Evolutionary conservation across 2,113 vertebrate species (phyloP), one percentile per base, ranked within the genome.

Genomic region (Hyperopisus bebe): DNA sequence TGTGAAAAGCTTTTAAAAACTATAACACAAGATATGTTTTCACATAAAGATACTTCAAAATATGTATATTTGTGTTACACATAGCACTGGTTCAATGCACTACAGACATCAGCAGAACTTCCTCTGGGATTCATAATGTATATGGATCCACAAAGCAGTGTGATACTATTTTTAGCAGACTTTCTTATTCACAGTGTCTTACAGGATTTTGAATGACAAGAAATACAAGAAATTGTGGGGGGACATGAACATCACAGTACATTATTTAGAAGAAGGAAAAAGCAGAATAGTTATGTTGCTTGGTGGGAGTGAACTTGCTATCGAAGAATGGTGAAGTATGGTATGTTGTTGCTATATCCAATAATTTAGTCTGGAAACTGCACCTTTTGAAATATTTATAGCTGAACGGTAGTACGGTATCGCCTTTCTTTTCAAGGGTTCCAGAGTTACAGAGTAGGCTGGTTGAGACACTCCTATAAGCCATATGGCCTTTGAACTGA

Each of bases 301-400:
- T n/a, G 44, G 8, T 46, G 47, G 24, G 10, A 86, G 47, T 19
- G n/a, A 50, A n/a, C 48, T 35, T 51, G 27, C 48, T 87, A 21
- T 27, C 9, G n/a, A 53, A 53, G 50, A 27, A 87, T 51, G 48
- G 47, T 87, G 4, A n/a, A 84, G 9, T 35, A 27, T 21, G 53
- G 48, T 39, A 21, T 77, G 70, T 42, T 35, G 47, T n/a, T 89
- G 44, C 70, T 80, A 48, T 82, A 48, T n/a, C 44, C 21, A 50
- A 62, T 47, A 77, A 24, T 77, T 77, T 21, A 19, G 24, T 89
- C 47, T 48, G 82, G 44, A 84, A 85, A 85, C 19, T 27, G 21
- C 42, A 84, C 53, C 89, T 86, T 66, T 86, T 90, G 13, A 90
- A 90, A 86, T 87, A 90, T 90, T 90, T 87, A 86, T 55, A 53